phyloP scores from a whole-genome alignment of 2,113 vertebrate genomes.

The Gorsachius goisagi region DNA sequence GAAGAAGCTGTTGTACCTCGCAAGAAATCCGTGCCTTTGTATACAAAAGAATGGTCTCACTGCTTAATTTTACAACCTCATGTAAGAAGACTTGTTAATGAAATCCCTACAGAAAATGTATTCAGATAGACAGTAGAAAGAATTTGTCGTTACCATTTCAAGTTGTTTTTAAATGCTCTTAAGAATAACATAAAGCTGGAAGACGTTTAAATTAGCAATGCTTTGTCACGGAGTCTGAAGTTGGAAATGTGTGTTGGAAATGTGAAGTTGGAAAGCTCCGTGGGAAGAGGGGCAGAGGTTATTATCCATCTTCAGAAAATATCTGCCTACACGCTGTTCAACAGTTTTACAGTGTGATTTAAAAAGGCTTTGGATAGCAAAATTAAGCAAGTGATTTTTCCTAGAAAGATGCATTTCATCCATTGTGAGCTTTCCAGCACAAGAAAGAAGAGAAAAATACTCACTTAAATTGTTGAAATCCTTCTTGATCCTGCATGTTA shows the following conservation, averaged over 20 bases:
- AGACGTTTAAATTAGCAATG: not conserved
- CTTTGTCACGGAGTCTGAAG: not conserved
- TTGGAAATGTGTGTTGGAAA: not conserved
- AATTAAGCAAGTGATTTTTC: not conserved
- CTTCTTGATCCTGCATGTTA: not conserved
- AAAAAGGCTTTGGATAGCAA: not conserved
- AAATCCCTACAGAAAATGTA: not conserved
- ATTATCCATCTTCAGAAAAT: not conserved
- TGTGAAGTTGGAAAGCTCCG: not conserved
- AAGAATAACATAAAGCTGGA: not conserved
- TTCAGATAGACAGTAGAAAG: not conserved
- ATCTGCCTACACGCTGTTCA: not conserved
- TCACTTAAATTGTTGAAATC: not conserved
- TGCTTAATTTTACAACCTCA: not conserved
- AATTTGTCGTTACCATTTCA: not conserved
- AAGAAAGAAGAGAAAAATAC: not conserved
- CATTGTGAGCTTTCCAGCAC: not conserved
- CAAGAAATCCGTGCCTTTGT: not conserved
- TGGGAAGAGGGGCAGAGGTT: conserved; percentile 8
- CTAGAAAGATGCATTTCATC: not conserved
- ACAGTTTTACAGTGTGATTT: not conserved
- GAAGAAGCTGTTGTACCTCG: not conserved
- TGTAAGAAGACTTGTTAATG: not conserved
- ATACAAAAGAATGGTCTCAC: not conserved
- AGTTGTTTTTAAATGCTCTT: not conserved